Evolutionary conservation across 2,888 invertebrate species (phyloP).

Genomic region (Agriopis marginaria): DNA sequence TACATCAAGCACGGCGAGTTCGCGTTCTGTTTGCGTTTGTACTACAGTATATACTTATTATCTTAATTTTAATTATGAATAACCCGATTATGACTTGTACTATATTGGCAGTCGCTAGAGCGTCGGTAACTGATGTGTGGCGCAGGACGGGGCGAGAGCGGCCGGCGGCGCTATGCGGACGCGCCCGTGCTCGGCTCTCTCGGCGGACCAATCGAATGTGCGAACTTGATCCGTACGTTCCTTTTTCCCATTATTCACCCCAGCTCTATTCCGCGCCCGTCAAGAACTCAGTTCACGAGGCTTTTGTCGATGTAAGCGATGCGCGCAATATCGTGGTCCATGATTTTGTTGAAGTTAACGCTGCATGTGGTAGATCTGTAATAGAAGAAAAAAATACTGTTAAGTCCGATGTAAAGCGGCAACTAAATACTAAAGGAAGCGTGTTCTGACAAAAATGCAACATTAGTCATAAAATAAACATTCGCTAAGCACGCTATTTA

Average conservation of each 20-base stretch:
- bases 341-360: constrained; percentile 50
- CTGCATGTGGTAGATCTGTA: constrained; percentile 59
- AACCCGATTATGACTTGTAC: constrained; percentile 85
- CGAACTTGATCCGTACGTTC: constrained; percentile 83
- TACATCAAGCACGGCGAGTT: constrained; percentile 64
- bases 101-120: constrained; percentile 84
- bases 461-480: background rate
- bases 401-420: background rate
- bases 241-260: constrained; percentile 85
- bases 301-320: constrained; percentile 52
- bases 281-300: constrained; percentile 65
- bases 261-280: constrained; percentile 65
- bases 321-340: constrained; percentile 59
- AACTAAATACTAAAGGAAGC: background rate
- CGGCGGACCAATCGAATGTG: constrained; percentile 84
- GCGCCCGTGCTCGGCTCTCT: constrained; percentile 67
- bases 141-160: constrained; percentile 56
- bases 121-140: constrained; percentile 82
- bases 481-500: background rate
- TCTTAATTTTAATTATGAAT: constrained; percentile 78
- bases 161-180: constrained; percentile 70
- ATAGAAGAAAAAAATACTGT: constrained; percentile 56
- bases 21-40: constrained; percentile 70
- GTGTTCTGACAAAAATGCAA: background rate
- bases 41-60: constrained; percentile 75